Evolutionary conservation across 1,140 invertebrate genomes (phyloP).

Genomic region (Leguminivora glycinivorella): DNA sequence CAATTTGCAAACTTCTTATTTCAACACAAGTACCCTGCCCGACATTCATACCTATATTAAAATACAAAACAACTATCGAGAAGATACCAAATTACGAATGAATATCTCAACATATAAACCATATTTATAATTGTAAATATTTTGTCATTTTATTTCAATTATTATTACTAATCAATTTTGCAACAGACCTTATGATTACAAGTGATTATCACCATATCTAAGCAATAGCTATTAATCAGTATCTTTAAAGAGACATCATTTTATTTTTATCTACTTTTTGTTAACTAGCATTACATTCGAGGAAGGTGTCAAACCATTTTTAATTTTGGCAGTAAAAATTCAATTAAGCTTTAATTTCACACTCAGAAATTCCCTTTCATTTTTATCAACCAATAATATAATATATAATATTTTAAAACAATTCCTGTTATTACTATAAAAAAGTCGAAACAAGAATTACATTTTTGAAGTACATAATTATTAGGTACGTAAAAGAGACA

Average conservation of each 20-base stretch:
- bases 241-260: constrained; percentile 49
- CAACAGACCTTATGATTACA: constrained; percentile 51
- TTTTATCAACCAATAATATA: neutral
- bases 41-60: constrained; percentile 10
- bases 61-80: constrained; percentile 11
- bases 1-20: neutral
- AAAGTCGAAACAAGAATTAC: neutral
- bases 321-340: constrained; percentile 20
- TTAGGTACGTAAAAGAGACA: neutral
- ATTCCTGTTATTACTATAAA: neutral
- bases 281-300: constrained; percentile 29
- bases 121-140: constrained; percentile 44
- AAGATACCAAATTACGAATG: neutral
- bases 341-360: neutral
- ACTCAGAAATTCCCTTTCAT: neutral
- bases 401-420: neutral
- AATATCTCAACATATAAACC: constrained; percentile 29
- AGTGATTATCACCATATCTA: constrained; percentile 52
- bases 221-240: constrained; percentile 46
- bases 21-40: constrained; percentile 2
- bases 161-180: constrained; percentile 47
- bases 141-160: constrained; percentile 44
- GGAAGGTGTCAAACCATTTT: constrained; percentile 17
- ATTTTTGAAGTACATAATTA: neutral
- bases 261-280: constrained; percentile 44